These are phyloP conservation scores for Bhutanitis thaidina DNA, from an alignment of 2,888 invertebrate species.

Conservation along the genomic window DNA sequence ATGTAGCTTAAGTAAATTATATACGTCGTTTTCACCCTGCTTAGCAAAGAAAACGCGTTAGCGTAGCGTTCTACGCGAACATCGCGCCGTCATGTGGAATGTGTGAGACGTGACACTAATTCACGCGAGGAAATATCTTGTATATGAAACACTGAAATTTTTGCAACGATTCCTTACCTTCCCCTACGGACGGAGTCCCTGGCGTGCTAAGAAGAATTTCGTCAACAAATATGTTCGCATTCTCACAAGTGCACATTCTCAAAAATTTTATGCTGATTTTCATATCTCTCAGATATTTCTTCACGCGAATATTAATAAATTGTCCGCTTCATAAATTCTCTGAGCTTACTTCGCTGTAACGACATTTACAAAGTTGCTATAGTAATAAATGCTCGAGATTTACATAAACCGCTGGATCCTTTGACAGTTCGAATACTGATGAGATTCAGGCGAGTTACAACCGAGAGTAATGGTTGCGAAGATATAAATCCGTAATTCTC, in stretches of 20 bases:
- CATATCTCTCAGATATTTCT: slow-evolving; percentile 35
- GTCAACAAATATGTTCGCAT: slow-evolving; percentile 27
- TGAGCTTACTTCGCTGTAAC: slow-evolving; percentile 34
- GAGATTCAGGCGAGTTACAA: slow-evolving; percentile 44
- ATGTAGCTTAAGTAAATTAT: too few relatives aligned
- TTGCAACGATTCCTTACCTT: slow-evolving; percentile 33
- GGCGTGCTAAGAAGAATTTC: slow-evolving; percentile 31
- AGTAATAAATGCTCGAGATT: slow-evolving; percentile 58
- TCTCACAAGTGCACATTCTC: slow-evolving; percentile 31
- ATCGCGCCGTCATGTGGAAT: slow-evolving; percentile 51
- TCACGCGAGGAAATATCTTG: slow-evolving; percentile 64
- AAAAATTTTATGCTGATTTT: slow-evolving; percentile 10
- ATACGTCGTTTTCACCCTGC: too few relatives aligned
- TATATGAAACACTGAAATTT: slow-evolving; percentile 46
- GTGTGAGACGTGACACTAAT: slow-evolving; percentile 54
- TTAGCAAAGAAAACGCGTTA: slow-evolving; percentile 25
- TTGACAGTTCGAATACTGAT: slow-evolving; percentile 58
- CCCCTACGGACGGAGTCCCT: slow-evolving; percentile 25
- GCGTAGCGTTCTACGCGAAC: slow-evolving; percentile 37
- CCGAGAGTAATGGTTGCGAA: slow-evolving; percentile 36
- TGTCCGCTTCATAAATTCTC: slow-evolving; percentile 45
- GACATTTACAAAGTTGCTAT: slow-evolving; percentile 44
- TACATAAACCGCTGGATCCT: slow-evolving; percentile 55
- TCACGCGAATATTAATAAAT: slow-evolving; percentile 52
- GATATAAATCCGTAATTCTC: slow-evolving; percentile 52